Conservation (phyloP, 2,113 vertebrate genomes). For the Osmerus eperlanus region DNA sequence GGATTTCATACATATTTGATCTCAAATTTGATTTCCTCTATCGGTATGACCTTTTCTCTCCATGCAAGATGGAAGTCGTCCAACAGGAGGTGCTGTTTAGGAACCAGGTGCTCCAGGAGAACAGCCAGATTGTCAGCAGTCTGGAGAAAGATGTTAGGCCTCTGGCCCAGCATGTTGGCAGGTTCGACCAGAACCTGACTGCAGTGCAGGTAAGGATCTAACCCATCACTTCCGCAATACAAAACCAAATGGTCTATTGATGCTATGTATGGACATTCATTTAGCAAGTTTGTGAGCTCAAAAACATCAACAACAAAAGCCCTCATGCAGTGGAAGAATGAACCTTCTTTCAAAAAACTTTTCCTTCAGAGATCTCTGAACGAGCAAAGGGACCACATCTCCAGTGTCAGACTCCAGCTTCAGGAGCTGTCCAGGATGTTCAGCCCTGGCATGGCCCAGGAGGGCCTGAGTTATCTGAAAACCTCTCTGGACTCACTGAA, state of each 20-base stretch:
- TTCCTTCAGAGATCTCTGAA: slow-evolving; percentile 48
- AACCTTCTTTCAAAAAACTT: neutral
- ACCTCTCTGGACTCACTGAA: slow-evolving; percentile 47
- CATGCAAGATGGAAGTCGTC: slow-evolving; percentile 74
- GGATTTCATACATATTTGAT: too few relatives aligned
- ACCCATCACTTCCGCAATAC: neutral
- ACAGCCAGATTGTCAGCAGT: slow-evolving; percentile 71
- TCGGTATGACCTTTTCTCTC: neutral
- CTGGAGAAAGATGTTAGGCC: slow-evolving; percentile 78
- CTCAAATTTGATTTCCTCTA: neutral
- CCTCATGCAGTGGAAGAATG: too few relatives aligned
- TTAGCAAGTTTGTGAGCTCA: too few relatives aligned
- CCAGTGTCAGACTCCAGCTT: slow-evolving; percentile 42
- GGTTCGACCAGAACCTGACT: slow-evolving; percentile 72
- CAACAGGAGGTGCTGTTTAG: slow-evolving; percentile 74
- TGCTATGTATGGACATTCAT: neutral
- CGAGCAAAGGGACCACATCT: slow-evolving; percentile 48
- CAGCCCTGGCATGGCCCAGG: slow-evolving; percentile 28
- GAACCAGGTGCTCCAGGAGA: slow-evolving; percentile 79
- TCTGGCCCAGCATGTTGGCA: slow-evolving; percentile 69
- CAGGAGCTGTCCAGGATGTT: slow-evolving; percentile 41
- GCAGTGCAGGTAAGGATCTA: slow-evolving; percentile 73
- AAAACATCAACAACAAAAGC: too few relatives aligned
- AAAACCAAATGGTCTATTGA: neutral
- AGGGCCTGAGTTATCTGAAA: slow-evolving; percentile 37